These are phyloP conservation scores for Oryzias dopingdopingensis DNA, from an alignment of 2,797 vertebrate species.

Conservation along the genomic window DNA sequence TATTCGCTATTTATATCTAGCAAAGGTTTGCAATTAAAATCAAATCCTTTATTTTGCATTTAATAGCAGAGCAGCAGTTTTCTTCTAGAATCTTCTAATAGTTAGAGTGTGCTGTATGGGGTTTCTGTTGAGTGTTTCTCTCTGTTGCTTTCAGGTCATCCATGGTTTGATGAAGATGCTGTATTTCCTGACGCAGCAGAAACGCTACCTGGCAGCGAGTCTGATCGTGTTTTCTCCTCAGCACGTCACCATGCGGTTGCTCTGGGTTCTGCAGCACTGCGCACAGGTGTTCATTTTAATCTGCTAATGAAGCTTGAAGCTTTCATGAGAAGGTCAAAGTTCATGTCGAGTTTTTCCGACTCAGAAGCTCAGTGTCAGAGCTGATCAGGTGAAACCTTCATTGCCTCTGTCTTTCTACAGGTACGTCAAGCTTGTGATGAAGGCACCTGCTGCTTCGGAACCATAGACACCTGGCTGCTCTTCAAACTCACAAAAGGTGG, in stretches of 20 bases:
- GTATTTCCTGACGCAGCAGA: conserved; percentile 86
- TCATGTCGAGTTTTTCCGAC: no score
- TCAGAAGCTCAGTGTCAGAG: background rate
- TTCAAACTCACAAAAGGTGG: conserved; percentile 91
- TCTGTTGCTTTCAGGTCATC: conserved; percentile 71
- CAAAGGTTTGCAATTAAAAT: no score
- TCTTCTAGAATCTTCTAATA: background rate
- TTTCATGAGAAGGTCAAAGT: no score
- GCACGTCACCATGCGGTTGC: conserved; percentile 85
- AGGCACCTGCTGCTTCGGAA: conserved; percentile 91
- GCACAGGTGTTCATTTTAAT: conserved; percentile 73
- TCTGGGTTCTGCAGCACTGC: conserved; percentile 87
- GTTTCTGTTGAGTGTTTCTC: background rate
- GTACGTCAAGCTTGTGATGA: conserved; percentile 80
- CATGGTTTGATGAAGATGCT: conserved; percentile 80
- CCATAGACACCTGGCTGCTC: conserved; percentile 92
- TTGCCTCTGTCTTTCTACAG: conserved; percentile 62
- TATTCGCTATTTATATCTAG: no score
- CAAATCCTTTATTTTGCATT: no score
- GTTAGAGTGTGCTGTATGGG: background rate
- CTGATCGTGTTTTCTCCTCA: conserved; percentile 87
- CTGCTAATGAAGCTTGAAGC: no score
- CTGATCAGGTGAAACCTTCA: no score
- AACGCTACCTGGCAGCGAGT: conserved; percentile 81
- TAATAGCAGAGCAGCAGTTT: background rate